Conservation (phyloP, 2,797 vertebrate species). For the Sebastes glaucus region DNA sequence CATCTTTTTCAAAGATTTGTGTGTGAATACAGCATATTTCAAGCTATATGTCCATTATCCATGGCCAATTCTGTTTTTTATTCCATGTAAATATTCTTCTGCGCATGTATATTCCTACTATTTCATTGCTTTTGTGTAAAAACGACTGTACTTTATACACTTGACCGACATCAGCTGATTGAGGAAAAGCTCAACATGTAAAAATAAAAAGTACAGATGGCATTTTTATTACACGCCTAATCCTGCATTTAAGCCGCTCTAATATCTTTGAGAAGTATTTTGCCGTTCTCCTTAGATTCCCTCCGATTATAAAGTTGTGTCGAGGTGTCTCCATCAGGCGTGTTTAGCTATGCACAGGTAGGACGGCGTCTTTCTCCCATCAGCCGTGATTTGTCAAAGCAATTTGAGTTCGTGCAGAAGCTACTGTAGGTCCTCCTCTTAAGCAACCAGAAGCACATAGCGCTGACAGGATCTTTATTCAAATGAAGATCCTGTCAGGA, state of each 20-base stretch:
- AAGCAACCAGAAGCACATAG: conserved; percentile 47
- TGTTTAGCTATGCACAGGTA: conserved; percentile 49
- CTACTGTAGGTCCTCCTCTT: conserved; percentile 56
- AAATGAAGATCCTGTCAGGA: conserved; percentile 75
- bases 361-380: conserved; percentile 36
- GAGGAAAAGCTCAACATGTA: conserved; percentile 5
- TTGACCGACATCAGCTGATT: neutral
- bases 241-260: conserved; percentile 22
- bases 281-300: conserved; percentile 19
- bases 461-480: conserved; percentile 73
- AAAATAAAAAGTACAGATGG: conserved; percentile 28
- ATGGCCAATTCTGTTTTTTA: neutral
- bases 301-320: conserved; percentile 30
- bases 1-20: neutral
- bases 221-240: conserved; percentile 31
- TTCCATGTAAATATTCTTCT: neutral
- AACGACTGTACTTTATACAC: neutral
- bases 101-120: too few species aligned
- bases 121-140: neutral
- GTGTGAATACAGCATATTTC: neutral
- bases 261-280: conserved; percentile 19
- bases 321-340: conserved; percentile 38
- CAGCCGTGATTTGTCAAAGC: conserved; percentile 69
- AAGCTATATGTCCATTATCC: neutral
- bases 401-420: conserved; percentile 42